A percentile compares a stretch with the other conserved stretches of the same genome.
These are phyloP conservation scores for Helarctos malayanus DNA, from an alignment of 2,797 vertebrate species.

Conservation along the genomic window DNA sequence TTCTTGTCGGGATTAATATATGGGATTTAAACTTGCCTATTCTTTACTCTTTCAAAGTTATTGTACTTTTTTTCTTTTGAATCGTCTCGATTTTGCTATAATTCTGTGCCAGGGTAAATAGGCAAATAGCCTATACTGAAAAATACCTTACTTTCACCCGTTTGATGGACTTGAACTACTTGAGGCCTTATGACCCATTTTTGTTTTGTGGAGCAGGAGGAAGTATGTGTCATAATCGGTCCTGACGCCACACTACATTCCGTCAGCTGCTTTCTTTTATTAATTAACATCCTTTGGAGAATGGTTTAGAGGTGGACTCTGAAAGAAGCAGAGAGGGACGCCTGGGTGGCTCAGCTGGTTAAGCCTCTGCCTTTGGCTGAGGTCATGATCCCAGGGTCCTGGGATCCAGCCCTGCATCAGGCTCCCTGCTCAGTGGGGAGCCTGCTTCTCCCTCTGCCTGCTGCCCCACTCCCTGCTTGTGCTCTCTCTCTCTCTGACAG, in stretches of 20 bases:
- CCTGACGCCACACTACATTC: neutral
- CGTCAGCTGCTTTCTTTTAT: neutral
- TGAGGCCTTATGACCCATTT: neutral
- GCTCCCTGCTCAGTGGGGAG: no score
- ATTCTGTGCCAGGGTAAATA: neutral
- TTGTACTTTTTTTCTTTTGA: neutral
- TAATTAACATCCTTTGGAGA: constrained; percentile 69
- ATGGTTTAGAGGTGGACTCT: neutral
- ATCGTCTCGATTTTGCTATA: constrained; percentile 47
- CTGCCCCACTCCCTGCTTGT: no score
- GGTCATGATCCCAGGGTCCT: no score
- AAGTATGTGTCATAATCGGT: neutral
- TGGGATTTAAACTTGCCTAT: neutral
- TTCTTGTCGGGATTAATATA: constrained; percentile 19
- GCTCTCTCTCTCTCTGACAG: no score
- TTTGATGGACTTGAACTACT: constrained; percentile 24
- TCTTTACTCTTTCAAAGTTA: neutral
- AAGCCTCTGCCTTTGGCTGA: no score
- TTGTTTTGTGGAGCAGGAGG: neutral
- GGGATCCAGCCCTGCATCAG: no score
- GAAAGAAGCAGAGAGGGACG: constrained; percentile 37
- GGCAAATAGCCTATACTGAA: neutral
- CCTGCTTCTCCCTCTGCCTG: no score
- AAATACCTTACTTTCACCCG: constrained; percentile 49
- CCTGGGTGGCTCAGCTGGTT: no score